Conservation (phyloP, 2,797 vertebrate genomes). For the Molossus alvarezi region DNA sequence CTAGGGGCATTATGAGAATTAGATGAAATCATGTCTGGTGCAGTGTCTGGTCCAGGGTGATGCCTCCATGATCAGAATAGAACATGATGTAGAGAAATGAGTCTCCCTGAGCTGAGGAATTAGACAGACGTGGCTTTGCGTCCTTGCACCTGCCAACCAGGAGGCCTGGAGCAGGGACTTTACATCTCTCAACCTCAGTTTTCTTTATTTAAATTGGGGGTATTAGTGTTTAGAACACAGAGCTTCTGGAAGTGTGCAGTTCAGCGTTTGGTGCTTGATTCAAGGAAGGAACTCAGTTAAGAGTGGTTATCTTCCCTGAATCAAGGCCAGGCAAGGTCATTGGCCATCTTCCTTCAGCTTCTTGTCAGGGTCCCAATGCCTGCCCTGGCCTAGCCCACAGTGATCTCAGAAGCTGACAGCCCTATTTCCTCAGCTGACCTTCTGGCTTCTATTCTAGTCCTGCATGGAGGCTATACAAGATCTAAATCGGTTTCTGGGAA, state of each 20-base stretch:
- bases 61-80: not conserved
- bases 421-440: not conserved
- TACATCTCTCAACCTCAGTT: not conserved
- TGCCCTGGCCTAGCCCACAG: not conserved
- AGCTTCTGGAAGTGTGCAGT: not conserved
- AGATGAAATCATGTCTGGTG: not conserved
- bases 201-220: not conserved
- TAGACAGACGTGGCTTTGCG: not conserved
- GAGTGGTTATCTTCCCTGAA: not conserved
- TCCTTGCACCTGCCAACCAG: not conserved
- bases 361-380: not conserved
- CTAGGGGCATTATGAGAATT: not conserved
- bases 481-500: constrained; percentile 67
- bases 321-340: not conserved
- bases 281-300: not conserved
- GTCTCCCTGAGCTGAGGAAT: not conserved
- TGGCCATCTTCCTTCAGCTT: not conserved
- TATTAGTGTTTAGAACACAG: not conserved
- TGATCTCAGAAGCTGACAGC: not conserved
- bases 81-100: not conserved
- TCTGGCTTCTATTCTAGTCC: constrained; percentile 49
- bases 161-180: not conserved
- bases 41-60: not conserved
- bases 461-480: not conserved
- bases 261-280: not conserved